Evolutionary conservation across 1,140 invertebrate species (phyloP).

Genomic region (Anagrus nilaparvatae): DNA sequence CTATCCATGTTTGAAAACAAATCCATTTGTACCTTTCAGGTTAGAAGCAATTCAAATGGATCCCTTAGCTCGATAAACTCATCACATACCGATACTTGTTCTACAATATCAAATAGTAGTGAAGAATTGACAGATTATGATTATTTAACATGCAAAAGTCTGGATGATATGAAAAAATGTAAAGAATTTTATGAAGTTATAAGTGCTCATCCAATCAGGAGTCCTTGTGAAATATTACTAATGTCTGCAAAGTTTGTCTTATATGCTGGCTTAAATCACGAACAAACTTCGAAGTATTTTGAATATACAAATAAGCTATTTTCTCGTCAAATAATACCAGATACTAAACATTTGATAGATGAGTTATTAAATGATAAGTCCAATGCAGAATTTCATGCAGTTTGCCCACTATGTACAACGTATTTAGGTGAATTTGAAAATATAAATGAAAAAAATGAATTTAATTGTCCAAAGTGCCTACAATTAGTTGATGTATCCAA

Average conservation of each 20-base stretch:
- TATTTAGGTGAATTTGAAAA: conserved; percentile 4
- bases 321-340: neutral
- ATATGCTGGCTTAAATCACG: neutral
- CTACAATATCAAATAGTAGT: too few relatives aligned
- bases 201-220: too few relatives aligned
- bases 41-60: too few relatives aligned
- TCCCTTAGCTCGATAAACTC: too few relatives aligned
- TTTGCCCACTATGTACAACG: conserved; percentile 6
- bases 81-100: too few relatives aligned
- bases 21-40: too few relatives aligned
- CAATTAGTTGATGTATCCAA: neutral
- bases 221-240: neutral
- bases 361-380: conserved; percentile 9
- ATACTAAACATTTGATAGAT: conserved; percentile 4
- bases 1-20: too few relatives aligned
- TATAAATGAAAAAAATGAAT: neutral
- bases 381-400: conserved; percentile 7
- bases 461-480: neutral
- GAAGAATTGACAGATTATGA: too few relatives aligned
- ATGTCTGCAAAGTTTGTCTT: neutral
- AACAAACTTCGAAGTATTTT: neutral
- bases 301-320: neutral
- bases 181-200: too few relatives aligned
- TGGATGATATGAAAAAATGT: too few relatives aligned
- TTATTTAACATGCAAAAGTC: too few relatives aligned